phyloP scores from a whole-genome alignment of 2,888 invertebrate species.

The Mythimna vitellina region DNA sequence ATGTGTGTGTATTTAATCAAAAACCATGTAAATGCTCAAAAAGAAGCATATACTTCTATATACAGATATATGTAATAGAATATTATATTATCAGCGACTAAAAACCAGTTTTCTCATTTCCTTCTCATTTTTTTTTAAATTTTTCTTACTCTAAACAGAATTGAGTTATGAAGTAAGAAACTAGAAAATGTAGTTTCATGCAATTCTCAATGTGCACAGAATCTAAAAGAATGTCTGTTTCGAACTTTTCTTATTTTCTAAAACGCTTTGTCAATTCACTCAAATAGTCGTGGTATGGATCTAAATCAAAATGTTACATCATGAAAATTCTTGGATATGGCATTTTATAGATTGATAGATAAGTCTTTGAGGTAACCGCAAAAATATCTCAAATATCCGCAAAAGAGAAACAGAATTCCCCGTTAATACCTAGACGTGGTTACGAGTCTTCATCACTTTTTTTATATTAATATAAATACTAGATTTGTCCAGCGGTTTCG shows the following conservation, averaged over 20 bases:
- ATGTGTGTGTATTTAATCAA: too few relatives aligned
- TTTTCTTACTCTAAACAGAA: too few relatives aligned
- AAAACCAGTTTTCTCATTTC: not conserved
- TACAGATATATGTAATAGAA: too few relatives aligned
- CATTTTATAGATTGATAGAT: conserved; percentile 27
- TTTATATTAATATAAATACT: too few relatives aligned
- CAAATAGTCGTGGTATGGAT: conserved; percentile 8
- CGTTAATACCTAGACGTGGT: not conserved
- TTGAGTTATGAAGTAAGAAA: conserved; percentile 2
- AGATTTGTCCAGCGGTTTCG: too few relatives aligned
- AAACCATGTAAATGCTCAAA: too few relatives aligned
- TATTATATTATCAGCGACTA: too few relatives aligned
- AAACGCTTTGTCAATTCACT: conserved; percentile 35
- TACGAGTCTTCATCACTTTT: not conserved
- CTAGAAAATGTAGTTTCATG: not conserved
- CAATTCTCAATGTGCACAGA: conserved; percentile 9
- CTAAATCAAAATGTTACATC: conserved; percentile 19
- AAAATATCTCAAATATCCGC: too few relatives aligned
- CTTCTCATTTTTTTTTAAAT: not conserved
- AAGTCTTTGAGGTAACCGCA: conserved; percentile 8
- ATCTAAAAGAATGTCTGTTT: conserved; percentile 13
- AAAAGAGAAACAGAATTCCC: not conserved
- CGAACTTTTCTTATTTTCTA: conserved; percentile 45
- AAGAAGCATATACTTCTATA: too few relatives aligned
- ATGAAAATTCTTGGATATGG: conserved; percentile 15